These are phyloP conservation scores for Ardeotis arabs DNA, from an alignment of 2,113 vertebrate genomes.

Conservation along the genomic window DNA sequence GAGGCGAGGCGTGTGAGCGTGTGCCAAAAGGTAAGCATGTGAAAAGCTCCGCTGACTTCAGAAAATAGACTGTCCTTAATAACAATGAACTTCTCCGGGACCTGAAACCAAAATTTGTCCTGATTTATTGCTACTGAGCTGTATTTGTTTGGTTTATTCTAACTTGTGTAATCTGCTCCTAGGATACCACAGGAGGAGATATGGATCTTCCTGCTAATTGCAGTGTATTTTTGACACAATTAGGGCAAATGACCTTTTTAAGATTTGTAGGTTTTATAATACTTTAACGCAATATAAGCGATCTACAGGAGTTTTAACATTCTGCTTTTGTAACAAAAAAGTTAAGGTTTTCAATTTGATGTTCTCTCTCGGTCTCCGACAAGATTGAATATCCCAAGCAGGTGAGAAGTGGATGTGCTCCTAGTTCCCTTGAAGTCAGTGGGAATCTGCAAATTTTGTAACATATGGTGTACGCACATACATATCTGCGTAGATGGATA, in stretches of 20 bases:
- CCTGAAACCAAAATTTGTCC: not conserved
- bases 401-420: not conserved
- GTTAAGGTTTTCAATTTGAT: not conserved
- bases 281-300: not conserved
- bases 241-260: slow-evolving; percentile 19
- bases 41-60: not conserved
- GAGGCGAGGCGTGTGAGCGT: not conserved
- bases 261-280: not conserved
- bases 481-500: not conserved
- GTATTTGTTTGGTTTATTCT: not conserved
- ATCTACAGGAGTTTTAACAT: not conserved
- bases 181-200: not conserved
- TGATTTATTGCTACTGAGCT: not conserved
- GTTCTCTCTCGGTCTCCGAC: not conserved
- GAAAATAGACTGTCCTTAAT: not conserved
- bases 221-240: not conserved
- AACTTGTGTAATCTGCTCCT: not conserved
- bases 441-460: not conserved
- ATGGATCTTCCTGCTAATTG: not conserved
- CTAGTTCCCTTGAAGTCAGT: not conserved
- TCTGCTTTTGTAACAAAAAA: not conserved
- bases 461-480: not conserved
- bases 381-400: not conserved
- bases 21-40: not conserved
- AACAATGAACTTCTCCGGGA: not conserved